Evolutionary conservation across 1,140 invertebrate species (phyloP), one percentile per base, ranked within the genome.

Genomic region (Drosophila lowei): DNA sequence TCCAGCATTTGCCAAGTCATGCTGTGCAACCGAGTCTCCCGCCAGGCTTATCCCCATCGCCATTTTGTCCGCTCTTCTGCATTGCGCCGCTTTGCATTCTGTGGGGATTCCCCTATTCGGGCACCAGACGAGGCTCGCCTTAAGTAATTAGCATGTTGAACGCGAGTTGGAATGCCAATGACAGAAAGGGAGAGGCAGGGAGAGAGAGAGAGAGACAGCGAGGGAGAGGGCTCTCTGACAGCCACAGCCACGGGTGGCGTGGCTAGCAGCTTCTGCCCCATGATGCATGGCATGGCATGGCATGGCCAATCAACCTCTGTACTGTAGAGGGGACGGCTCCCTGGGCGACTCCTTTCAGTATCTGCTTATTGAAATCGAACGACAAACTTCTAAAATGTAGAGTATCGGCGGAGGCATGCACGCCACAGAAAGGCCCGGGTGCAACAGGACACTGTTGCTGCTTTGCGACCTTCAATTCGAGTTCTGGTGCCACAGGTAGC

Each of bases 71-170:
- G 43, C 60, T 44, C 41, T n/a, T 47, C 38, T 30, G 13, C 47
- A 50, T 18, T 34, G n/a, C 41, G 43, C 46, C 13, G 70, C 47
- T 67, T 76, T 77, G 77, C 80, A 79, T 79, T 76, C 63, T 66
- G 65, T 55, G 54, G 67, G 57, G 71, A 57, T 78, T 62, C 73
- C 54, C 57, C 57, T 42, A 18, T 59, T 52, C 34, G 16, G 18
- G 43, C 42, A 28, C 16, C 64, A 54, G 42, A n/a, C 58, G 47
- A 34, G 57, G 61, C 72, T 60, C 67, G 67, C 63, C 75, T 86
- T 84, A 86, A 86, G 80, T 84, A 84, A 84, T 84, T 84, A 84
- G 77, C 80, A 86, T 76, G 72, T 65, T 57, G 44, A 57, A 42
- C 63, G 63, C 50, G 9, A 30, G 11, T 38, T 11, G 8, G 1